Percentiles rank a stretch among this genome's conserved stretches.
Conservation (phyloP, 2,113 vertebrate species). For the Chaetorhynchus papuensis region DNA sequence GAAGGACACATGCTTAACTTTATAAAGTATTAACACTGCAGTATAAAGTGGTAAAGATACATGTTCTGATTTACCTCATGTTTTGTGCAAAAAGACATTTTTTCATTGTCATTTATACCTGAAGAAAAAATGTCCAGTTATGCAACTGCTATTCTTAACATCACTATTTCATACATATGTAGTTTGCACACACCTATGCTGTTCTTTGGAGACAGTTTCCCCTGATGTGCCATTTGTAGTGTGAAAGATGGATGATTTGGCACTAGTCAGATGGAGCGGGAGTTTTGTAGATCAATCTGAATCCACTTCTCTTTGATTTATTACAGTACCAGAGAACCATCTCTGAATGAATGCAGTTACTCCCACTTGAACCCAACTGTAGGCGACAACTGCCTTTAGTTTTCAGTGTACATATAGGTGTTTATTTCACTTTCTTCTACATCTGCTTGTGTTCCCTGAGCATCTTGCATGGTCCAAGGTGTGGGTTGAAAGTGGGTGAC, state of each 20-base stretch:
- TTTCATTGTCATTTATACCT: neutral
- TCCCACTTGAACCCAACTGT: neutral
- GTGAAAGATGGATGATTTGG: neutral
- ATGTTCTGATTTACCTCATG: neutral
- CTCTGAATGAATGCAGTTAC: neutral
- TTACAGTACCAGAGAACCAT: neutral
- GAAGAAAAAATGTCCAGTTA: neutral
- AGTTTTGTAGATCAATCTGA: neutral
- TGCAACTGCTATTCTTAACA: neutral
- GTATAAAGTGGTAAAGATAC: neutral
- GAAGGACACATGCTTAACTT: neutral
- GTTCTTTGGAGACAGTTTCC: neutral
- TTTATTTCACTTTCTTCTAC: neutral
- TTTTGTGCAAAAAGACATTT: neutral
- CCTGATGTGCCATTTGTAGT: neutral
- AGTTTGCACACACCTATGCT: neutral
- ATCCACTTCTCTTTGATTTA: neutral
- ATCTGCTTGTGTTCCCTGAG: neutral
- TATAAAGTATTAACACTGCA: neutral
- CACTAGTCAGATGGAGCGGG: neutral
- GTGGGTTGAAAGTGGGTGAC: neutral
- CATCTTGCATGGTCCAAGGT: neutral
- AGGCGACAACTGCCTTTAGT: neutral
- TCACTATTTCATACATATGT: accelerated
- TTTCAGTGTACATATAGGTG: neutral